Evolutionary conservation across 2,113 vertebrate genomes (phyloP), one percentile per base, ranked within the genome.

Genomic region (Oryzias woworae): DNA sequence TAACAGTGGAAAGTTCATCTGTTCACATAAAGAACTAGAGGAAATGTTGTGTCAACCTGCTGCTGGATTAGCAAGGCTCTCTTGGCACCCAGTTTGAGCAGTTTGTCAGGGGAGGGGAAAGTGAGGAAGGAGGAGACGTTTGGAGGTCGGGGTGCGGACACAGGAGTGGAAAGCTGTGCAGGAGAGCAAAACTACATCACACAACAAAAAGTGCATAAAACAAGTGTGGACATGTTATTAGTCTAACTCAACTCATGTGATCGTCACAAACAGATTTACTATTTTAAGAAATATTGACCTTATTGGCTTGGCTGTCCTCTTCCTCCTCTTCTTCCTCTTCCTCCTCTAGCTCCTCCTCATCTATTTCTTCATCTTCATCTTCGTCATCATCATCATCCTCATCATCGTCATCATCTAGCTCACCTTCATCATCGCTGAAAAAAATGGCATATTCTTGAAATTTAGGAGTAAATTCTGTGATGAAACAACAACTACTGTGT

Each of bases 91-190:
- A 98, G 91, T 22, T 92, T 93, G 52, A 98, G 90, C 58, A 99
- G 91, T 74, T 98, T 98, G 73, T 98, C 96, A 0, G 97, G 94
- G 0, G 97, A 98, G 0, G 97, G 97, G 64, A 96, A 97, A 69
- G 92, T 93, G 76, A 99, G 94, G 84, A 99, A 98, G 0, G 93
- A 92, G 36, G 93, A 89, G 66, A 95, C 84, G 0, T 98, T 96
- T 44, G 93, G 87, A 7, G 95, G 91, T 43, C 91, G 88, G 0
- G 84, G 83, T 1, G 90, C 86, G 24, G 90, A 82, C 45, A 84
- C 69, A 0, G 95, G 93, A 18, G 93, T 92, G 7, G 93, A 93
- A 47, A 91, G 80, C 96, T 92, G 43, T 8, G 10, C 31, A 7
- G 7, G 5, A 10, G 10, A 6, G 15, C 4, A 64, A 20, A 36